Evolutionary conservation across 2,888 invertebrate species (phyloP).

Genomic region (Hemicrepidius hirtus): DNA sequence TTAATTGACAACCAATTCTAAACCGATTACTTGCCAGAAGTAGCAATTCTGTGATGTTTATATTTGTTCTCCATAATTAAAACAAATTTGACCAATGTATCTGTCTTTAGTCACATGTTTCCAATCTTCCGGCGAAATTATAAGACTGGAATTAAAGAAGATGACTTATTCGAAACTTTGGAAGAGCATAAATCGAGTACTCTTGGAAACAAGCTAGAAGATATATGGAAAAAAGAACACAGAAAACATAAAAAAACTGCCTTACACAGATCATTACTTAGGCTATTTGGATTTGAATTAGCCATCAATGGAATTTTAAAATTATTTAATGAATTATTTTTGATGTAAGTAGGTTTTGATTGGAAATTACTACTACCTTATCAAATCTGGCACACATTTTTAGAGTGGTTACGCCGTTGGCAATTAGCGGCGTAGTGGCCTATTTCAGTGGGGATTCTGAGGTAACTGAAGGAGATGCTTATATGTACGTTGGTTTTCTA

Average conservation of each 20-base stretch:
- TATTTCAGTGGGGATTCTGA: conserved; percentile 74
- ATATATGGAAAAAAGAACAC: conserved; percentile 69
- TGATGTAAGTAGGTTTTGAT: conserved; percentile 65
- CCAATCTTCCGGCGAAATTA: conserved; percentile 40
- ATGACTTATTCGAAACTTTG: conserved; percentile 83
- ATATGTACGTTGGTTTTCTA: conserved; percentile 84
- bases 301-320: conserved; percentile 63
- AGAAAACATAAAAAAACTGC: conserved; percentile 66
- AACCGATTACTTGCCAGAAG: too few species aligned
- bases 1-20: too few species aligned
- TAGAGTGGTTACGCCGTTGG: conserved; percentile 70
- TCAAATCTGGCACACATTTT: conserved; percentile 29
- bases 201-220: conserved; percentile 80
- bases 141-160: conserved; percentile 71
- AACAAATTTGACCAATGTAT: too few species aligned
- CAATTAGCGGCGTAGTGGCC: conserved; percentile 78
- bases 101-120: conserved; percentile 39
- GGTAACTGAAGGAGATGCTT: conserved; percentile 75
- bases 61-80: too few species aligned
- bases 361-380: background rate
- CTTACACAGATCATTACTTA: conserved; percentile 64
- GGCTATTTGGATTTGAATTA: conserved; percentile 64
- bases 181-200: conserved; percentile 79
- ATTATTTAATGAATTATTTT: conserved; percentile 65
- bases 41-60: too few species aligned